A percentile compares a stretch with the other conserved stretches of the same genome.
Evolutionary conservation across 2,888 invertebrate species (phyloP).

Genomic region (Pristionchus maxplancki): DNA sequence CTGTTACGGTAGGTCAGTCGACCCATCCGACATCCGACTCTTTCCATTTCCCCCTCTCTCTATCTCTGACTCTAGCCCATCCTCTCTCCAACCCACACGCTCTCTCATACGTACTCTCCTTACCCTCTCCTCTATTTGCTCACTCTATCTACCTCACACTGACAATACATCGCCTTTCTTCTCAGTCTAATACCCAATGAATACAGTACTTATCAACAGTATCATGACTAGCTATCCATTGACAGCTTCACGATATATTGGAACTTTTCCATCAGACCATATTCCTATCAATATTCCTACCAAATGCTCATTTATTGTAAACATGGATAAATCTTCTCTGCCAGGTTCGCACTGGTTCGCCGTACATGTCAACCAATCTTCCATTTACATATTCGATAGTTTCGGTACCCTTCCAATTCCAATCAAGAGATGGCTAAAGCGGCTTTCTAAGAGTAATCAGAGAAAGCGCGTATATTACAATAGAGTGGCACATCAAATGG

Average conservation of each 20-base stretch:
- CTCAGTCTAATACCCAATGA: not conserved
- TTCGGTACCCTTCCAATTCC: not conserved
- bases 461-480: not conserved
- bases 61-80: too few species aligned
- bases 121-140: too few species aligned
- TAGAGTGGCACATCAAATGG: not conserved
- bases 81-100: too few species aligned
- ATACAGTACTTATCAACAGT: not conserved
- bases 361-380: not conserved
- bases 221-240: not conserved
- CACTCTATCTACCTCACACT: too few species aligned
- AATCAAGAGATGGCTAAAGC: not conserved
- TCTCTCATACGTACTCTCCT: too few species aligned
- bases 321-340: not conserved
- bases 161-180: too few species aligned
- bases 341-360: not conserved
- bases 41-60: too few species aligned
- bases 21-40: too few species aligned
- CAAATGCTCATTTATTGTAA: not conserved
- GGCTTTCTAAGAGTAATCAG: not conserved
- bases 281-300: not conserved
- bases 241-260: not conserved
- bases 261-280: not conserved
- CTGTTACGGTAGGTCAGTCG: too few species aligned
- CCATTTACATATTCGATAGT: not conserved